Evolutionary conservation across 2,888 invertebrate genomes (phyloP), one percentile per base, ranked within the genome.

Genomic region (Mimas tiliae): DNA sequence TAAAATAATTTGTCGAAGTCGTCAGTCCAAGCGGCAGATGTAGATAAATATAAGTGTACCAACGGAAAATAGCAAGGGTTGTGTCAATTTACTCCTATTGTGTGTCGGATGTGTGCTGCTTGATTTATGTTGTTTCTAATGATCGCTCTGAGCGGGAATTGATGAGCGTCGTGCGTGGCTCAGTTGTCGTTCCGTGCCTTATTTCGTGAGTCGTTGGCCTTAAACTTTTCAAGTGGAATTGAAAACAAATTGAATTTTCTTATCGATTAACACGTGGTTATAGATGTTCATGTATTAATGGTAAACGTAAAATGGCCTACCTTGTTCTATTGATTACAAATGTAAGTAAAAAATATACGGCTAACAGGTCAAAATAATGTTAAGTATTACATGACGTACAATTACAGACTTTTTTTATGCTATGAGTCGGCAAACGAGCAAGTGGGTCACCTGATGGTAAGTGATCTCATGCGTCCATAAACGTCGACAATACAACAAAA

Each of bases 71-170:
- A 62, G 70, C 71, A 72, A 69, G 73, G 72, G 69, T 27, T 33
- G 68, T 73, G 68, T 74, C 77, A 72, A 76, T 75, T 68, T 71
- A 73, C 73, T 77, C 58, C 69, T 75, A 79, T 79, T 72, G 68
- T 70, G 64, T 58, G 64, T 65, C 72, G 73, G 72, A 72, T 72
- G 71, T 68, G 68, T 53, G 68, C 58, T 55, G 38, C 70, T 64
- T 74, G 75, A 79, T 79, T 79, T 80, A 78, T 75, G 72, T 73
- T 65, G 68, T 67, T 67, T 69, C 69, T 73, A 75, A 75, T 74
- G 78, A 76, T 76, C 75, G 63, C 67, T 70, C 64, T 63, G 63
- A 63, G 63, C 50, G 48, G 33, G 34, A 63, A 63, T 63, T 63
- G 63, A 63, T 63, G 63, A 50, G 58, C 12, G 38, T 42, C 48